Evolutionary conservation across 2,888 invertebrate genomes (phyloP).

Genomic region (Tachina lurida): DNA sequence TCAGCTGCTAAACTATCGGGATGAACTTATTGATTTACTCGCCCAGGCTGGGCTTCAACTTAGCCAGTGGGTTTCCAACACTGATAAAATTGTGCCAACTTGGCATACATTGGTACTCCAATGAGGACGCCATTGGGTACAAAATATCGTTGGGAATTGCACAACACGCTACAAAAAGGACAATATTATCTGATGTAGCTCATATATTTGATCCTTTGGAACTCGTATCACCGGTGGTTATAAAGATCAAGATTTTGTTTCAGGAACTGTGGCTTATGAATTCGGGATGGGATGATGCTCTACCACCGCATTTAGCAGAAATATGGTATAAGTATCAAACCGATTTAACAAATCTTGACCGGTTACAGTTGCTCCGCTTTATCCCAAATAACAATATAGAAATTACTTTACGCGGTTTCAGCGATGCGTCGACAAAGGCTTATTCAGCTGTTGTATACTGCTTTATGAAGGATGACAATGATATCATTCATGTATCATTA

Average conservation of each 20-base stretch:
- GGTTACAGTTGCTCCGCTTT: neutral
- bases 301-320: constrained; percentile 26
- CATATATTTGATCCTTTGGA: constrained; percentile 66
- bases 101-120: constrained; percentile 61
- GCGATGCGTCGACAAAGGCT: constrained; percentile 43
- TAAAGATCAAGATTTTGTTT: constrained; percentile 65
- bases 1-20: constrained; percentile 29
- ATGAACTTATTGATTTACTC: constrained; percentile 55
- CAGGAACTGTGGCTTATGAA: constrained; percentile 64
- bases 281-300: constrained; percentile 63
- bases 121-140: constrained; percentile 41
- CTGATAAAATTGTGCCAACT: neutral
- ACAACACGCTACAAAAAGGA: constrained; percentile 42
- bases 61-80: constrained; percentile 45
- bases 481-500: neutral
- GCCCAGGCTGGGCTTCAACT: constrained; percentile 17
- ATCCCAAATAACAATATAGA: neutral
- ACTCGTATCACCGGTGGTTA: constrained; percentile 58
- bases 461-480: neutral
- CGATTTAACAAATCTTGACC: neutral
- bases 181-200: constrained; percentile 56
- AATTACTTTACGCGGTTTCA: constrained; percentile 42
- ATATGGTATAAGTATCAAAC: constrained; percentile 11
- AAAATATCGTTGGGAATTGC: constrained; percentile 12
- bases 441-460: constrained; percentile 48